A percentile compares a stretch with the other conserved stretches of the same genome.
Evolutionary conservation across 2,888 invertebrate species (phyloP).

Genomic region (Amblyteles armatorius): DNA sequence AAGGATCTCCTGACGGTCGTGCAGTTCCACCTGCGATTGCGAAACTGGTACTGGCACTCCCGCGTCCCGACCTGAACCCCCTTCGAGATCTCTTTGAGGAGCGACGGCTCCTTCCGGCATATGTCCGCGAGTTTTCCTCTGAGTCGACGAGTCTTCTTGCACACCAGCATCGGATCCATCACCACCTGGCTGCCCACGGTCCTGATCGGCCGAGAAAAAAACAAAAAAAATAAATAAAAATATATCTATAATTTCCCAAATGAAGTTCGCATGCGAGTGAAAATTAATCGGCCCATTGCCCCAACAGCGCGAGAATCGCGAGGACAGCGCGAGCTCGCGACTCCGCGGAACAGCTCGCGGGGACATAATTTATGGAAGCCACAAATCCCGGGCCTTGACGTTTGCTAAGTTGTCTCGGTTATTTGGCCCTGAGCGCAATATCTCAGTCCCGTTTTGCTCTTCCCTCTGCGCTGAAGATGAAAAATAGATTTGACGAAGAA

Average conservation of each 20-base stretch:
- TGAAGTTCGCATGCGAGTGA: conserved; percentile 3
- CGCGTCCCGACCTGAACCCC: conserved; percentile 93
- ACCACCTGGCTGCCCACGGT: conserved; percentile 94
- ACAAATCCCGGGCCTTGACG: conserved; percentile 68
- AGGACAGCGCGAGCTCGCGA: conserved; percentile 40
- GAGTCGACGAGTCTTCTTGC: conserved; percentile 93
- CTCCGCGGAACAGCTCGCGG: conserved; percentile 34
- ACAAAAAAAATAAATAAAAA: conserved; percentile 27
- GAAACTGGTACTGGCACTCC: conserved; percentile 95
- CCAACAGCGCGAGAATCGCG: neutral
- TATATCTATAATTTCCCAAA: conserved; percentile 17
- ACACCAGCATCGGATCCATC: conserved; percentile 95
- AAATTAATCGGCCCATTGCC: conserved; percentile 18
- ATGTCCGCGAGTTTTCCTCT: conserved; percentile 92
- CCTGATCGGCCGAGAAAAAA: conserved; percentile 85
- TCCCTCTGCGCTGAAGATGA: conserved; percentile 16
- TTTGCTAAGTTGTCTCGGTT: conserved; percentile 67
- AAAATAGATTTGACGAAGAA: conserved; percentile 31
- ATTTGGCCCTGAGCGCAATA: conserved; percentile 65
- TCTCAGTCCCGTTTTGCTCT: conserved; percentile 28
- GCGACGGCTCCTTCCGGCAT: conserved; percentile 93
- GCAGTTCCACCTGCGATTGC: conserved; percentile 95
- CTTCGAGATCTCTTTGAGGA: conserved; percentile 93
- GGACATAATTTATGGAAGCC: conserved; percentile 71
- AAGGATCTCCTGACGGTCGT: conserved; percentile 92